phyloP scores from a whole-genome alignment of 2,113 vertebrate genomes.

The Bucco capensis region DNA sequence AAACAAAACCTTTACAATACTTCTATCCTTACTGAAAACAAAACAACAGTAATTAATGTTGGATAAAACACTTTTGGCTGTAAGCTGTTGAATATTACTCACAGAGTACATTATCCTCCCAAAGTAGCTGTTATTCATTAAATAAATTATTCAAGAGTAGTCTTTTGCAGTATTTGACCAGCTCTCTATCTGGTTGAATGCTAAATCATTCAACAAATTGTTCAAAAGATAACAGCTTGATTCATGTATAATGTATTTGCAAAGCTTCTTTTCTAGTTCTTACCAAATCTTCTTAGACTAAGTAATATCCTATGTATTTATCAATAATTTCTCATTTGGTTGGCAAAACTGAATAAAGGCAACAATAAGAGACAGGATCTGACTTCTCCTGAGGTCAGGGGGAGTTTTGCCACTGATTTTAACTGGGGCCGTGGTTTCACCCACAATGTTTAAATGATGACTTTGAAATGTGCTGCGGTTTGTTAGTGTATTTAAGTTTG shows the following conservation, averaged over 20 bases:
- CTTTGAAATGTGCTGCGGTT: background rate
- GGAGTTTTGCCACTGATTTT: background rate
- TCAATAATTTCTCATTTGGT: constrained; percentile 20
- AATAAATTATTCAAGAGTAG: constrained; percentile 50
- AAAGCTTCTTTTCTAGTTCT: constrained; percentile 36
- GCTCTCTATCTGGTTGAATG: constrained; percentile 36
- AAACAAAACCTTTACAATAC: constrained; percentile 1
- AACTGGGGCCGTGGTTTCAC: background rate
- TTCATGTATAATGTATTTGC: constrained; percentile 55
- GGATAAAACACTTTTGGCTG: constrained; percentile 20
- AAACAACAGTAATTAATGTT: constrained; percentile 29
- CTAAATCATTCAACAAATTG: constrained; percentile 44
- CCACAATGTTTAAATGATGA: background rate
- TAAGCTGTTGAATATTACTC: constrained; percentile 20
- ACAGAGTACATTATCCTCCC: background rate
- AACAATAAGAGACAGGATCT: background rate
- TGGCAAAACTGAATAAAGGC: background rate
- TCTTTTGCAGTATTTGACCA: constrained; percentile 41
- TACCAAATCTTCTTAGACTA: constrained; percentile 4
- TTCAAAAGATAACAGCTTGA: constrained; percentile 46
- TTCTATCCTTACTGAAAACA: background rate
- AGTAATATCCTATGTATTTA: constrained; percentile 19
- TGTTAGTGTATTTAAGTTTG: background rate
- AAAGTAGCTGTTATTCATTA: constrained; percentile 32
- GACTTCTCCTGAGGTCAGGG: background rate